Percentiles rank a stretch among this genome's conserved stretches.
Conservation (phyloP, 2,113 vertebrate species). For the Heterocephalus glaber region DNA sequence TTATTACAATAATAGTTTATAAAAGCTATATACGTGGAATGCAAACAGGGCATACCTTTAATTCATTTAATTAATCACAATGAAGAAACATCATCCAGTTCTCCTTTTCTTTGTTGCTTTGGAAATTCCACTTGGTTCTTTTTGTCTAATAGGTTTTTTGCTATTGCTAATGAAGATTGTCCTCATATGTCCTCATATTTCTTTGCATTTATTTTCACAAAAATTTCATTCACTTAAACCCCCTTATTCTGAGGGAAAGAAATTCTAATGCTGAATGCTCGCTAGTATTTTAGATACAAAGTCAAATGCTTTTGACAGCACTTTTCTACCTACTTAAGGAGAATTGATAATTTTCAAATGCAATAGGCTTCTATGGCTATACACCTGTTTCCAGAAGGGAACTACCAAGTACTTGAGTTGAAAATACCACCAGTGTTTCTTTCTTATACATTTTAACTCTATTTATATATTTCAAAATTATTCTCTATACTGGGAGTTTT, state of each 20-base stretch:
- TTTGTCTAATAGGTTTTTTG: constrained; percentile 2
- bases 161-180: constrained; percentile 31
- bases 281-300: background rate
- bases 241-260: constrained; percentile 30
- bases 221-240: constrained; percentile 8
- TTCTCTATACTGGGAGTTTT: background rate
- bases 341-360: background rate
- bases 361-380: background rate
- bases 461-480: background rate
- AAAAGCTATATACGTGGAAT: background rate
- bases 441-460: background rate
- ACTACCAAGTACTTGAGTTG: background rate
- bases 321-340: background rate
- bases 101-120: background rate
- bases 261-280: background rate
- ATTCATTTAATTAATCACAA: background rate
- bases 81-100: background rate
- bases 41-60: background rate
- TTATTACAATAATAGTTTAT: background rate
- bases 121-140: background rate
- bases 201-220: background rate
- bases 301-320: background rate
- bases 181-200: background rate
- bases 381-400: background rate
- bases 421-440: background rate